Conservation (phyloP, 1,140 invertebrate species). For the Lepeophtheirus salmonis region DNA sequence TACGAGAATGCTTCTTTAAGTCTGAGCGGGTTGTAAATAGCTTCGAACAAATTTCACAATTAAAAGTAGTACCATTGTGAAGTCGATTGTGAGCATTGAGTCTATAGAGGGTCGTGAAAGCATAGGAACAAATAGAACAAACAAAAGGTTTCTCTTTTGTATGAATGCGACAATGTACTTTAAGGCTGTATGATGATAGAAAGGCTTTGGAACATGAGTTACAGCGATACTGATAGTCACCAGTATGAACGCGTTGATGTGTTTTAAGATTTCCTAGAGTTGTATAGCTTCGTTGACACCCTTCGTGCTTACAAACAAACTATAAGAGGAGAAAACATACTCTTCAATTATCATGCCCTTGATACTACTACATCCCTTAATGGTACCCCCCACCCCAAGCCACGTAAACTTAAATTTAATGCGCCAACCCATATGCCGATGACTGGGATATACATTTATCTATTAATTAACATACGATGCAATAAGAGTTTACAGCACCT, state of each 20-base stretch:
- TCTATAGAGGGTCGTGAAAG: conserved; percentile 83
- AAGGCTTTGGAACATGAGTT: conserved; percentile 75
- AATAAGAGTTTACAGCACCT: too few species aligned
- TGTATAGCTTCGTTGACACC: conserved; percentile 71
- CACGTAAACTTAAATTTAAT: too few species aligned
- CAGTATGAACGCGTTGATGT: conserved; percentile 88
- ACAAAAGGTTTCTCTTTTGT: conserved; percentile 60
- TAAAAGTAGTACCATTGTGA: conserved; percentile 78
- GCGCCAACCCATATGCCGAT: too few species aligned
- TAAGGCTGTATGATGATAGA: conserved; percentile 79
- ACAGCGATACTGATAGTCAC: conserved; percentile 75
- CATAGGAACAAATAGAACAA: conserved; percentile 55
- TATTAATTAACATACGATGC: too few species aligned
- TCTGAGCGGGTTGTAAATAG: conserved; percentile 85
- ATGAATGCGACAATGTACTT: conserved; percentile 83
- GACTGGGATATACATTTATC: too few species aligned
- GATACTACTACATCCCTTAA: too few species aligned
- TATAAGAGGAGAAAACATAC: not conserved
- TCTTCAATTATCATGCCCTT: too few species aligned
- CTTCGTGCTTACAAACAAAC: conserved; percentile 70
- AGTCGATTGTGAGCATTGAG: conserved; percentile 73
- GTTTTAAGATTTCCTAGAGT: conserved; percentile 83
- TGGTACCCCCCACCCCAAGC: too few species aligned
- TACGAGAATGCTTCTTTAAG: conserved; percentile 77
- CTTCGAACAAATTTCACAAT: conserved; percentile 67